Conservation (phyloP, 2,113 vertebrate species). For the Aplodontia rufa region DNA sequence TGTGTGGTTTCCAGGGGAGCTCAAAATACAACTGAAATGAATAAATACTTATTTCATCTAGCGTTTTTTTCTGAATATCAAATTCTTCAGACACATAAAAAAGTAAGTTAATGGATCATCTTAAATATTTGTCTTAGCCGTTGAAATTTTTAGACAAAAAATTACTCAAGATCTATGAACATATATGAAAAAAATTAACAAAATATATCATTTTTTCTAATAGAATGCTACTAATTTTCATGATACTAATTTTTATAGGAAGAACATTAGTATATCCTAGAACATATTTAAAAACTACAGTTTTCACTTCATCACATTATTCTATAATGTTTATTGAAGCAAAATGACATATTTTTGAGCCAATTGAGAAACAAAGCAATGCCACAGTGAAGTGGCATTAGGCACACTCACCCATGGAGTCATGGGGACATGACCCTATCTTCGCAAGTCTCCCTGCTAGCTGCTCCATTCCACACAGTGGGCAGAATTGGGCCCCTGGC, state of each 20-base stretch:
- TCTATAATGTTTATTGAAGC: background rate
- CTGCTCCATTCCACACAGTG: background rate
- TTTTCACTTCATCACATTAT: background rate
- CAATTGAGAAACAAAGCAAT: background rate
- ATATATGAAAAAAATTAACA: constrained; percentile 32
- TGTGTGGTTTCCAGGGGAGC: background rate
- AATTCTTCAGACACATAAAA: background rate
- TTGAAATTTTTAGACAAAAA: constrained; percentile 18
- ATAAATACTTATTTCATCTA: constrained; percentile 28
- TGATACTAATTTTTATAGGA: constrained; percentile 13
- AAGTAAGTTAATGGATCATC: background rate
- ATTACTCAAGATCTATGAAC: background rate
- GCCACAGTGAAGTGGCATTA: too few species aligned
- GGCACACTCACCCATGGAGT: rapidly evolving
- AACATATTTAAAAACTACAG: background rate
- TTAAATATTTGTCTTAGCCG: background rate
- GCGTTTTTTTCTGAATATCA: background rate
- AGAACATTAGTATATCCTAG: background rate
- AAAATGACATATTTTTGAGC: background rate
- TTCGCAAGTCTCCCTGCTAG: background rate
- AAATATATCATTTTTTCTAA: background rate
- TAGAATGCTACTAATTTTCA: background rate
- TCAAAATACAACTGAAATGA: constrained; percentile 36
- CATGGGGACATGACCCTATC: too few species aligned
- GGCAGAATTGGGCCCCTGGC: background rate